Evolutionary conservation across 37 sponge, comb jelly and placozoan species (phyloP).

Genomic region (Theonella swinhoei): DNA sequence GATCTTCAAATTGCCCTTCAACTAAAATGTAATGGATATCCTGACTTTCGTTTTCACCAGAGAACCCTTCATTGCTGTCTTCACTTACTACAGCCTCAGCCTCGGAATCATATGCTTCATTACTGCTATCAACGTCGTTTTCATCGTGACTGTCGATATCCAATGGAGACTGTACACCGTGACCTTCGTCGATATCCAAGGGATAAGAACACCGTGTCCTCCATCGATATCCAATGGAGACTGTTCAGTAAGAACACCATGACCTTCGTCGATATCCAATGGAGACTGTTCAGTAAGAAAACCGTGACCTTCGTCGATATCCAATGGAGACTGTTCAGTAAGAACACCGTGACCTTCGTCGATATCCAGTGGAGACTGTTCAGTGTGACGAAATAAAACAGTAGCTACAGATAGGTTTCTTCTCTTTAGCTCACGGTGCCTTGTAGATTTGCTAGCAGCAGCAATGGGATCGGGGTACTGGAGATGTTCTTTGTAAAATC

Average conservation of each 20-base stretch:
- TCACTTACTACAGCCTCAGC: too few relatives aligned
- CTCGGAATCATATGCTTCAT: not conserved
- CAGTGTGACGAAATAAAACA: too few relatives aligned
- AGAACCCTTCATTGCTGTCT: too few relatives aligned
- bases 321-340: too few relatives aligned
- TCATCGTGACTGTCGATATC: not conserved
- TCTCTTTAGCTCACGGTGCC: not conserved
- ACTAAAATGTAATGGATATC: too few relatives aligned
- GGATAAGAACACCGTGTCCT: not conserved
- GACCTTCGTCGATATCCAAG: not conserved
- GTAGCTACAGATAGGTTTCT: not conserved
- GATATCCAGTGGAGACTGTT: not conserved
- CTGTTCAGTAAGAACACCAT: too few relatives aligned
- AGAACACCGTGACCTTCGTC: not conserved
- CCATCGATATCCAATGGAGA: not conserved
- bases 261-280: not conserved
- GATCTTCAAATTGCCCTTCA: too few relatives aligned
- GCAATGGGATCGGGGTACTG: not conserved
- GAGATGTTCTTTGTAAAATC: slow-evolving; percentile 4
- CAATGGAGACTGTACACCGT: too few relatives aligned
- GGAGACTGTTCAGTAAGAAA: too few relatives aligned
- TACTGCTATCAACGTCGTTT: not conserved
- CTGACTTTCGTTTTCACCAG: too few relatives aligned
- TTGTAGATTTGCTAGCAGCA: not conserved
- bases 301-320: too few relatives aligned